These are phyloP conservation scores for Okapia johnstoni DNA, from an alignment of 2,113 vertebrate species.

Conservation along the genomic window DNA sequence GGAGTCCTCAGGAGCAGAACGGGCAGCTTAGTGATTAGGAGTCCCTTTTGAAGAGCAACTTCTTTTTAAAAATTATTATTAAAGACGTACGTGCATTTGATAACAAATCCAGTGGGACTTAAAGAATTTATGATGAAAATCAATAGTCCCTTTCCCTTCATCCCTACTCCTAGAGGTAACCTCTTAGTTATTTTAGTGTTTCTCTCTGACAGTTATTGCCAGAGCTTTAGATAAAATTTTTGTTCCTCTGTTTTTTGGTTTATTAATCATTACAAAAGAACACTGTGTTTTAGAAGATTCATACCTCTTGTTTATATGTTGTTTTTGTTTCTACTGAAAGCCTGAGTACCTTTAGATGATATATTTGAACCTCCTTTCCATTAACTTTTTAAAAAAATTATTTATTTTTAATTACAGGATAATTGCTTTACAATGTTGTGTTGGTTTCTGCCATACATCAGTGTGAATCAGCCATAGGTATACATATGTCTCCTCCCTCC, in stretches of 20 bases:
- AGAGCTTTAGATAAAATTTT: constrained; percentile 2
- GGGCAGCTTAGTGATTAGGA: background rate
- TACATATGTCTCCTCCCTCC: background rate
- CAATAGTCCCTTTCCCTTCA: background rate
- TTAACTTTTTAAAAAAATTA: background rate
- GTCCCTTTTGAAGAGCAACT: background rate
- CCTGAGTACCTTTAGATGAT: background rate
- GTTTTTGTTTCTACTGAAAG: constrained; percentile 23
- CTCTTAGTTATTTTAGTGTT: background rate
- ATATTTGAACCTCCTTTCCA: background rate
- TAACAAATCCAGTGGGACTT: background rate
- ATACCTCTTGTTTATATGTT: background rate
- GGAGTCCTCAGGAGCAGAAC: background rate
- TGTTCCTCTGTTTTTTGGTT: background rate
- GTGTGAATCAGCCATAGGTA: background rate
- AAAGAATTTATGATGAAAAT: background rate
- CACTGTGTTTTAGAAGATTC: constrained; percentile 1
- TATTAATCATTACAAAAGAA: constrained; percentile 10
- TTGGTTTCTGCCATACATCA: background rate
- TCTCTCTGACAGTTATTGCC: background rate
- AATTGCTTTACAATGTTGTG: background rate
- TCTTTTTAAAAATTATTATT: constrained; percentile 6
- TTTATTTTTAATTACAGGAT: background rate
- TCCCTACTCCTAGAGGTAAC: background rate
- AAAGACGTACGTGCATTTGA: background rate